A percentile compares a stretch with the other conserved stretches of the same genome.
Evolutionary conservation across 2,888 invertebrate species (phyloP).

Genomic region (Apocheima hispidaria): DNA sequence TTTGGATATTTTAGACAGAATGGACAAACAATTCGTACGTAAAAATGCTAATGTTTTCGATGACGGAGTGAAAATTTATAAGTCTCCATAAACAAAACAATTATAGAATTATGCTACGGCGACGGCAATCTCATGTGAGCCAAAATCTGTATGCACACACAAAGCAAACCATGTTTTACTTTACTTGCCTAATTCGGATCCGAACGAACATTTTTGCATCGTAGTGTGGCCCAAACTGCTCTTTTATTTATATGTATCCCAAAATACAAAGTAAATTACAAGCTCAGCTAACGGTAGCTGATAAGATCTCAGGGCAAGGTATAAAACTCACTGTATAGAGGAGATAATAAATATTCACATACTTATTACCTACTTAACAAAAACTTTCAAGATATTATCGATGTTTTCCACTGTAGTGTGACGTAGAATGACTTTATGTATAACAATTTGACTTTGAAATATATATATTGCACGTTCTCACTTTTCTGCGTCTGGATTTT

Average conservation of each 20-base stretch:
- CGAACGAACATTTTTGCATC: neutral
- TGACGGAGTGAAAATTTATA: conserved; percentile 20
- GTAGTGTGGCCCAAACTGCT: neutral
- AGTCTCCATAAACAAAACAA: neutral
- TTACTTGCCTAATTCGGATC: too few relatives aligned
- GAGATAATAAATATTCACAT: conserved; percentile 51
- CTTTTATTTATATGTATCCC: neutral
- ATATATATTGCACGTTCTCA: conserved; percentile 47
- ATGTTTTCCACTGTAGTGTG: conserved; percentile 52
- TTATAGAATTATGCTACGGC: too few relatives aligned
- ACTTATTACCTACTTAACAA: conserved; percentile 34
- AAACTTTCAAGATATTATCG: conserved; percentile 51
- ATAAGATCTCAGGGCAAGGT: neutral
- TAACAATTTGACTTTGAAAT: conserved; percentile 45
- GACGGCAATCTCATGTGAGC: neutral
- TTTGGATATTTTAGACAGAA: conserved; percentile 53
- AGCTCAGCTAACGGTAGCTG: neutral
- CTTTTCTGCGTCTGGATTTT: conserved; percentile 39
- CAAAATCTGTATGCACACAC: too few relatives aligned
- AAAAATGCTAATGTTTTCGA: conserved; percentile 42
- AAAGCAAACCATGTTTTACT: neutral
- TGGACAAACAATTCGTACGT: conserved; percentile 55
- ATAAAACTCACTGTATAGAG: neutral
- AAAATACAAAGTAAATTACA: neutral
- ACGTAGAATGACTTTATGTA: conserved; percentile 57